These are phyloP conservation scores for Mesoligia furuncula DNA, from an alignment of 2,888 invertebrate genomes.

Conservation along the genomic window DNA sequence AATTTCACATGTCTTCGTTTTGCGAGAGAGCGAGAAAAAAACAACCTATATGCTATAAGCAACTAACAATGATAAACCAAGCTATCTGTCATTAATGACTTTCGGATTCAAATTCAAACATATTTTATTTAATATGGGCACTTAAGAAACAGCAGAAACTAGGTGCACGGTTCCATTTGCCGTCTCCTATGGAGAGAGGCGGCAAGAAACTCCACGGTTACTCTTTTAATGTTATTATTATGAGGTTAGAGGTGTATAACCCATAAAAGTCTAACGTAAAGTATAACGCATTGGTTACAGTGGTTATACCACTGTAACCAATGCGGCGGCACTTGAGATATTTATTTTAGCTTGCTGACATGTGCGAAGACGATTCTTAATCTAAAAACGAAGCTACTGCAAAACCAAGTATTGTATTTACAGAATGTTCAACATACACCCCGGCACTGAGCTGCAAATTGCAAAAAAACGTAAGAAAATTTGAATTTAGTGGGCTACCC, in stretches of 20 bases:
- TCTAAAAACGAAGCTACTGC: neutral
- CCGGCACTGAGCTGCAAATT: neutral
- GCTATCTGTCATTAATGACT: neutral
- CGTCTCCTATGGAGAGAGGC: neutral
- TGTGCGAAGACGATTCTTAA: neutral
- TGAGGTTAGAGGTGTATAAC: neutral
- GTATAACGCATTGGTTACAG: no score
- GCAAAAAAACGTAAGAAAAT: neutral
- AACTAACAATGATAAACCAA: neutral
- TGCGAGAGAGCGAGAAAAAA: neutral
- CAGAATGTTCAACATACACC: neutral
- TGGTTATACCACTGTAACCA: neutral
- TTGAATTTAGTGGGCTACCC: neutral
- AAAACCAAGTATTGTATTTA: neutral
- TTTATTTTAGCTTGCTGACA: no score
- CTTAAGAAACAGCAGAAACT: neutral
- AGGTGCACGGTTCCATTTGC: neutral
- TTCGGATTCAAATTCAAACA: neutral
- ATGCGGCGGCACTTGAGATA: neutral
- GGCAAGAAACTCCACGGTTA: neutral
- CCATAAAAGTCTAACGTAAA: neutral
- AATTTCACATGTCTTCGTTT: conserved; percentile 33
- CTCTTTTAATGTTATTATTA: neutral
- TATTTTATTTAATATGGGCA: neutral
- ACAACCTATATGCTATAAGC: neutral